phyloP scores from a whole-genome alignment of 2,888 invertebrate species.

The Polydesmus complanatus region DNA sequence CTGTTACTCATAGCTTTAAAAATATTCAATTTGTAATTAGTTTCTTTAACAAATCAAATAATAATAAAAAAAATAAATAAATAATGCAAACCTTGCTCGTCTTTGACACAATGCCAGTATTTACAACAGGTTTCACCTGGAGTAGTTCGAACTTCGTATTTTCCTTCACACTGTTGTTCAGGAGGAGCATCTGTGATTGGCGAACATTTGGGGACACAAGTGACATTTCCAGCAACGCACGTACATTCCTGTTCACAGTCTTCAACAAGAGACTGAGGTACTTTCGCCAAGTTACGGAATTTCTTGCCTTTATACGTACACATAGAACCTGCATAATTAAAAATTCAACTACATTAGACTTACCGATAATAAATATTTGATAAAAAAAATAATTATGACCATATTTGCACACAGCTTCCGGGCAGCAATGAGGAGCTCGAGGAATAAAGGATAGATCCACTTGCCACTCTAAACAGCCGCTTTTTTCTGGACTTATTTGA shows the following conservation, averaged over 20 bases:
- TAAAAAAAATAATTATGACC: too few relatives aligned
- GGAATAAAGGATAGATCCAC: constrained; percentile 10
- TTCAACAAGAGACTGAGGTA: constrained; percentile 56
- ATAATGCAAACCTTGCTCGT: background rate
- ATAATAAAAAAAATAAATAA: too few relatives aligned
- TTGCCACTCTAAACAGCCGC: constrained; percentile 15
- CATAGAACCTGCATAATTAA: constrained; percentile 8
- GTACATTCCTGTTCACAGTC: constrained; percentile 71
- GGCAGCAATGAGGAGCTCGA: constrained; percentile 13
- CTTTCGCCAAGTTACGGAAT: constrained; percentile 52
- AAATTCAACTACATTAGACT: background rate
- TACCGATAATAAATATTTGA: background rate
- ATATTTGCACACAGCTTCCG: constrained; percentile 14
- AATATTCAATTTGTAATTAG: too few relatives aligned
- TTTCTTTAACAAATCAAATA: too few relatives aligned
- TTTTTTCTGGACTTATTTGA: constrained; percentile 12
- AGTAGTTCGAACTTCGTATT: constrained; percentile 46
- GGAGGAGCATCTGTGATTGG: constrained; percentile 64
- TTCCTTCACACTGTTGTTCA: constrained; percentile 52
- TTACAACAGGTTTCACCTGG: constrained; percentile 72
- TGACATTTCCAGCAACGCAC: constrained; percentile 73
- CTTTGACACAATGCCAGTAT: constrained; percentile 43
- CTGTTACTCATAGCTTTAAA: background rate
- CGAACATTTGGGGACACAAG: constrained; percentile 67
- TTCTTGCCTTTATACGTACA: constrained; percentile 10